Evolutionary conservation across 2,888 invertebrate species (phyloP).

Genomic region (Drosophila anomelani): DNA sequence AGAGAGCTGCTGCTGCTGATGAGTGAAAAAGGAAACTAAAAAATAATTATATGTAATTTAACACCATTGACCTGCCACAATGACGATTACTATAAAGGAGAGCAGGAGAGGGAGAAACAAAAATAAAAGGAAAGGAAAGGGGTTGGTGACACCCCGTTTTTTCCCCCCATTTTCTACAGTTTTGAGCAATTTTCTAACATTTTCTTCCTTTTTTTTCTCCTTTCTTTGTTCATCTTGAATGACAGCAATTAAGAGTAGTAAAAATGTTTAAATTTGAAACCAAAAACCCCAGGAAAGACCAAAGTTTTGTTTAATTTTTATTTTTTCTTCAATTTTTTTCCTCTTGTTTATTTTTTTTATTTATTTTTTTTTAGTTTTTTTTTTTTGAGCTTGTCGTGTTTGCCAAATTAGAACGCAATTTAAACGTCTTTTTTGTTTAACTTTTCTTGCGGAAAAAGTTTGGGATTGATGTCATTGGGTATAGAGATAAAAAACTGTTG

Average conservation of each 20-base stretch:
- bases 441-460: slow-evolving; percentile 21
- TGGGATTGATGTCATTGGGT: slow-evolving; percentile 20
- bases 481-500: slow-evolving; percentile 6
- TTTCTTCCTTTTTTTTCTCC: background rate
- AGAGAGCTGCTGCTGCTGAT: slow-evolving; percentile 2
- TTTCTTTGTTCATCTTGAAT: slow-evolving; percentile 26
- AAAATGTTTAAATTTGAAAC: slow-evolving; percentile 1
- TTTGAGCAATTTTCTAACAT: background rate
- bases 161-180: background rate
- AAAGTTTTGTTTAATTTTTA: background rate
- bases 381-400: background rate
- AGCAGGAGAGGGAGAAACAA: background rate
- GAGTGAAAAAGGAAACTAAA: slow-evolving; percentile 18
- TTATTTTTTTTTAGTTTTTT: background rate
- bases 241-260: slow-evolving; percentile 60
- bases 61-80: slow-evolving; percentile 77
- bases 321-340: background rate
- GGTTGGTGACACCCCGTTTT: background rate
- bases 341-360: background rate
- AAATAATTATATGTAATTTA: slow-evolving; percentile 74
- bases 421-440: background rate
- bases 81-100: slow-evolving; percentile 11
- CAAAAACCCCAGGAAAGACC: background rate
- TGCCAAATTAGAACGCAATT: slow-evolving; percentile 29
- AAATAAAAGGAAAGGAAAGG: slow-evolving; percentile 1